phyloP scores from a whole-genome alignment of 2,888 invertebrate species.

The Pomacea canaliculata region DNA sequence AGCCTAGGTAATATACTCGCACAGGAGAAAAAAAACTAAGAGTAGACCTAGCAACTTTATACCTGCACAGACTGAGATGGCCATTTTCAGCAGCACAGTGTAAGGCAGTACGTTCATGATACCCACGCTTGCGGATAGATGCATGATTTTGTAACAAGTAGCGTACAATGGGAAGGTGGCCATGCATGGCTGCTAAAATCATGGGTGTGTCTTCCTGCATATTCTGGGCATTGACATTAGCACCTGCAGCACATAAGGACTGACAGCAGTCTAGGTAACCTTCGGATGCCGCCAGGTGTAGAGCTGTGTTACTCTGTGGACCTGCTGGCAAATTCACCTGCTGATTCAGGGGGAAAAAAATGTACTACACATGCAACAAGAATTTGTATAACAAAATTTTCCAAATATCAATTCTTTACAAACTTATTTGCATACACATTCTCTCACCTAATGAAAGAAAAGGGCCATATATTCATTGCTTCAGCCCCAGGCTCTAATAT shows the following conservation, averaged over 20 bases:
- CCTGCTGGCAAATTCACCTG: slow-evolving; percentile 40
- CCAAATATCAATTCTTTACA: too few relatives aligned
- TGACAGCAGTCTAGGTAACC: slow-evolving; percentile 54
- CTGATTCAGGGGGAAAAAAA: background rate
- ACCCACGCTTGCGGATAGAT: slow-evolving; percentile 54
- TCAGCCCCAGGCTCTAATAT: too few relatives aligned
- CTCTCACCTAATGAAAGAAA: too few relatives aligned
- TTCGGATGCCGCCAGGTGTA: slow-evolving; percentile 58
- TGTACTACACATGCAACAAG: too few relatives aligned
- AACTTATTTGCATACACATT: too few relatives aligned
- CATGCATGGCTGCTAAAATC: slow-evolving; percentile 58
- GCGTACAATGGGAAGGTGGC: slow-evolving; percentile 57
- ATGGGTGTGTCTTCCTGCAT: slow-evolving; percentile 60
- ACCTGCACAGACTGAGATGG: slow-evolving; percentile 38
- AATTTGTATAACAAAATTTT: too few relatives aligned
- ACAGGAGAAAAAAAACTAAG: too few relatives aligned
- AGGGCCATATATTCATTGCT: too few relatives aligned
- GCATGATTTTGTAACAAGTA: slow-evolving; percentile 55
- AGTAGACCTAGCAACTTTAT: too few relatives aligned
- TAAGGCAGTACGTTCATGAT: slow-evolving; percentile 59
- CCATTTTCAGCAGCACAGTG: slow-evolving; percentile 63
- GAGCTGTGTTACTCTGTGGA: slow-evolving; percentile 50
- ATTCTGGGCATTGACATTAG: slow-evolving; percentile 54
- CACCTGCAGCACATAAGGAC: slow-evolving; percentile 50
- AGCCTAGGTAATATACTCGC: too few relatives aligned